Percentiles rank a stretch among this genome's conserved stretches.
Evolutionary conservation across 92 coral and sea anemone genomes (phyloP).

Genomic region (Heteractis magnifica): DNA sequence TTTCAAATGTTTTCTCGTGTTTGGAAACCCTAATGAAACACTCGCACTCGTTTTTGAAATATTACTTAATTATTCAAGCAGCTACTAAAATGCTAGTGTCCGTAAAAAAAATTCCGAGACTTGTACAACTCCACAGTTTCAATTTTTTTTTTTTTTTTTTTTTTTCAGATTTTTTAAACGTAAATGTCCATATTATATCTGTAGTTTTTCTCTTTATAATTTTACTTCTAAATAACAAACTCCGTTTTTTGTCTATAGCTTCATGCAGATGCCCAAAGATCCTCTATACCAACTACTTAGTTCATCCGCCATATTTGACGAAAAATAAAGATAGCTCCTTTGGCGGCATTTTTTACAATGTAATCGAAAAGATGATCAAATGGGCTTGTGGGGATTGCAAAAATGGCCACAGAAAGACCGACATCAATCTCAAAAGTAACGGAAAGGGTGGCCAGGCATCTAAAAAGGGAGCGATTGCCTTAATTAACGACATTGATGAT

Average conservation of each 20-base stretch:
- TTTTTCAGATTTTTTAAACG: neutral
- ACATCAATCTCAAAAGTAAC: slow-evolving; percentile 27
- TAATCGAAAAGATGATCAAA: slow-evolving; percentile 36
- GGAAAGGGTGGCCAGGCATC: slow-evolving; percentile 40
- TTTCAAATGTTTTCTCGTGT: too few species aligned
- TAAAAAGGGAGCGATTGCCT: slow-evolving; percentile 40
- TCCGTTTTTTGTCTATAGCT: slow-evolving; percentile 15
- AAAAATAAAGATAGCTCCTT: slow-evolving; percentile 8
- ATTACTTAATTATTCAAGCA: too few species aligned
- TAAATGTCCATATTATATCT: too few species aligned
- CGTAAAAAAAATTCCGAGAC: too few species aligned
- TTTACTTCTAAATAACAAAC: too few species aligned
- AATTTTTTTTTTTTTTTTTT: neutral
- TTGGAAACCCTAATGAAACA: too few species aligned
- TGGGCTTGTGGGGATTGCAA: slow-evolving; percentile 66
- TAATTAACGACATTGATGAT: slow-evolving; percentile 51
- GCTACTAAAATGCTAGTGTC: too few species aligned
- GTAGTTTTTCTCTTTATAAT: too few species aligned
- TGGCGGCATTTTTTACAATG: slow-evolving; percentile 52
- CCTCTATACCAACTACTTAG: slow-evolving; percentile 73
- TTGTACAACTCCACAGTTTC: too few species aligned
- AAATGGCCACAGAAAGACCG: slow-evolving; percentile 65
- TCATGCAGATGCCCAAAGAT: slow-evolving; percentile 72
- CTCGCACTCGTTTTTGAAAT: too few species aligned
- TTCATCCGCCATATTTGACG: slow-evolving; percentile 62